phyloP scores from a whole-genome alignment of 2,888 invertebrate species.

The Ennomos quercinarius region DNA sequence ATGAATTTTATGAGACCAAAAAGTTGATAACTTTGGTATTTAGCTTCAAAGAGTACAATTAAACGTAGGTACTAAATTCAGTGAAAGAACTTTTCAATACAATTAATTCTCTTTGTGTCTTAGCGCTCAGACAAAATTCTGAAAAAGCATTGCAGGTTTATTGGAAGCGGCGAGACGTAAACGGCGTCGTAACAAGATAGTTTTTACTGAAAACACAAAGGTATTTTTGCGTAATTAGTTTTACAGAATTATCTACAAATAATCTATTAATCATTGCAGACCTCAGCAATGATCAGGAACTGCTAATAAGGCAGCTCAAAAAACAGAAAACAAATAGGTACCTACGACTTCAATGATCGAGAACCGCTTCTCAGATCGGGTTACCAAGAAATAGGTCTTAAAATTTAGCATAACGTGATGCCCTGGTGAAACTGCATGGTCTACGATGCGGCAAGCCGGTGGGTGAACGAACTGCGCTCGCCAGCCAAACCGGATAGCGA shows the following conservation, averaged over 20 bases:
- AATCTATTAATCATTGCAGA: no score
- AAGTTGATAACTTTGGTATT: no score
- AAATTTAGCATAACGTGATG: conserved; percentile 60
- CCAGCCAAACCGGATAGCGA: conserved; percentile 78
- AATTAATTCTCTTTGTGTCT: conserved; percentile 7
- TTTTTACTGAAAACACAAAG: no score
- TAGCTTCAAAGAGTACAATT: no score
- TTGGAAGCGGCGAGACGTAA: conserved; percentile 2
- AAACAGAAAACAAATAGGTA: background rate
- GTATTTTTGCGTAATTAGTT: no score
- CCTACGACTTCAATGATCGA: background rate
- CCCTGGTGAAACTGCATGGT: conserved; percentile 69
- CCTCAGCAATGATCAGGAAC: no score
- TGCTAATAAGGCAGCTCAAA: no score
- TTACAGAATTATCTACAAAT: no score
- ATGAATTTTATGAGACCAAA: no score
- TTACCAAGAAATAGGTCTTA: conserved; percentile 32
- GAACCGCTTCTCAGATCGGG: conserved; percentile 11
- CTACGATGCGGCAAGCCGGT: conserved; percentile 65
- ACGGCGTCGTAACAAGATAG: no score
- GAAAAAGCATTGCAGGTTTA: conserved; percentile 9
- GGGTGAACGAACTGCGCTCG: conserved; percentile 77
- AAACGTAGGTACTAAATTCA: background rate
- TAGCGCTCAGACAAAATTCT: conserved; percentile 12
- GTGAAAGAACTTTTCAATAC: background rate